Percentiles rank a stretch among this genome's conserved stretches.
These are phyloP conservation scores for Yoshiicerus persimilis DNA, from an alignment of 1,140 invertebrate genomes.

Conservation along the genomic window DNA sequence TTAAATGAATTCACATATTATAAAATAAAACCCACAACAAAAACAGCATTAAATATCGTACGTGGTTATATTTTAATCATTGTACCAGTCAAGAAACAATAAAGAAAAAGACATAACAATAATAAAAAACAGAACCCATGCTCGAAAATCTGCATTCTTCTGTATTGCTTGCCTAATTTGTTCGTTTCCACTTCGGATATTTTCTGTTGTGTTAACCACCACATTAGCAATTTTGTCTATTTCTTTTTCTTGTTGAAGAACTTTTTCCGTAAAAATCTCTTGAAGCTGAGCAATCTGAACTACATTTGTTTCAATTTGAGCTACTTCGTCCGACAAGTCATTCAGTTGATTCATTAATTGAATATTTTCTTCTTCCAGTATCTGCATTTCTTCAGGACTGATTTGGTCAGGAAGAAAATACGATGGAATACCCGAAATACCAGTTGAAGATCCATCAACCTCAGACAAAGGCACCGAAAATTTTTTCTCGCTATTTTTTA, in stretches of 20 bases:
- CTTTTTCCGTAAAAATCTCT: slow-evolving; percentile 95
- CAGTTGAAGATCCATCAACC: neutral
- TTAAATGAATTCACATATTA: too few species aligned
- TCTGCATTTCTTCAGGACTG: slow-evolving; percentile 83
- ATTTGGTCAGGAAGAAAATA: slow-evolving; percentile 53
- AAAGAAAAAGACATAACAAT: slow-evolving; percentile 94
- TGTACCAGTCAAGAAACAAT: slow-evolving; percentile 98
- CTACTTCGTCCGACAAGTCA: slow-evolving; percentile 70
- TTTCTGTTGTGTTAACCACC: slow-evolving; percentile 88
- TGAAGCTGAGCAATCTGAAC: slow-evolving; percentile 95
- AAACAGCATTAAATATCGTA: too few species aligned
- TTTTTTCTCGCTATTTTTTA: neutral
- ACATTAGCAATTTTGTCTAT: slow-evolving; percentile 85
- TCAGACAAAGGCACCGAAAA: neutral
- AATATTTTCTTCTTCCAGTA: slow-evolving; percentile 83
- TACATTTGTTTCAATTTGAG: slow-evolving; percentile 87
- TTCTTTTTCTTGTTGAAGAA: slow-evolving; percentile 89
- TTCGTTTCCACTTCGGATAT: slow-evolving; percentile 94
- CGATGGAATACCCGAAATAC: neutral
- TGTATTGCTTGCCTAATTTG: slow-evolving; percentile 95
- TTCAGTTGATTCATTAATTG: slow-evolving; percentile 83
- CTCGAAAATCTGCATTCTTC: slow-evolving; percentile 88
- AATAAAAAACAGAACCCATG: slow-evolving; percentile 93
- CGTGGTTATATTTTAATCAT: slow-evolving; percentile 61
- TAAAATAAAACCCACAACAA: too few species aligned